A percentile compares a stretch with the other conserved stretches of the same genome.
Evolutionary conservation across 92 coral and sea anemone species (phyloP).

Genomic region (Parazoanthus darwini): DNA sequence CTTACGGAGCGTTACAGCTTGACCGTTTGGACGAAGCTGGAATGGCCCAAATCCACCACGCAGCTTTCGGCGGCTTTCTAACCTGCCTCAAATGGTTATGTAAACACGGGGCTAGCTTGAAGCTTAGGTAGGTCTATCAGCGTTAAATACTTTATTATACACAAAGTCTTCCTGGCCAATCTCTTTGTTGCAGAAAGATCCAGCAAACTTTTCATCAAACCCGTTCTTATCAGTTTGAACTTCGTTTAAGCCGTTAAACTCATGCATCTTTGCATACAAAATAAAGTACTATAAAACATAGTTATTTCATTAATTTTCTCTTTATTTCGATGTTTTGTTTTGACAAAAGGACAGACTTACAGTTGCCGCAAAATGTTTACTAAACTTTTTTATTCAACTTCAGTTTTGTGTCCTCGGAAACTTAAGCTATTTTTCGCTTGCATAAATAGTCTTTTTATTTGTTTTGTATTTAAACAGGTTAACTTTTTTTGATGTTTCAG

Average conservation of each 20-base stretch:
- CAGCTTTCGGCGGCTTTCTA: conserved; percentile 70
- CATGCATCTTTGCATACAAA: too few relatives aligned
- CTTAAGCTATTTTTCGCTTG: not conserved
- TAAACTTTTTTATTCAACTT: not conserved
- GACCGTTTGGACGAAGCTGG: conserved; percentile 72
- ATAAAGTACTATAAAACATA: too few relatives aligned
- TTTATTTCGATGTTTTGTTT: too few relatives aligned
- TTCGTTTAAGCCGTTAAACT: not conserved
- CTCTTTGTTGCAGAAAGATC: too few relatives aligned
- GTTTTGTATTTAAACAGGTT: conserved; percentile 12
- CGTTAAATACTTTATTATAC: too few relatives aligned
- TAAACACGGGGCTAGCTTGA: conserved; percentile 73
- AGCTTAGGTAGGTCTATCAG: conserved; percentile 54
- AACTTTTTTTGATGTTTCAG: not conserved
- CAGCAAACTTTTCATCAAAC: not conserved
- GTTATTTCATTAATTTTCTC: too few relatives aligned
- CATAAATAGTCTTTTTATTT: not conserved
- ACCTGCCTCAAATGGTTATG: conserved; percentile 78
- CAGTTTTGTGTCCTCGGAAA: not conserved
- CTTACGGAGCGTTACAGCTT: conserved; percentile 57
- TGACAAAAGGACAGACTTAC: not conserved
- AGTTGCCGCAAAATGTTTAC: not conserved
- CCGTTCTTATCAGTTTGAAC: not conserved
- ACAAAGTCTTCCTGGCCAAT: too few relatives aligned
- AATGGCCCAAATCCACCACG: conserved; percentile 71